These are phyloP conservation scores for Drosophila ironensis DNA, from an alignment of 1,140 invertebrate species.

Conservation along the genomic window DNA sequence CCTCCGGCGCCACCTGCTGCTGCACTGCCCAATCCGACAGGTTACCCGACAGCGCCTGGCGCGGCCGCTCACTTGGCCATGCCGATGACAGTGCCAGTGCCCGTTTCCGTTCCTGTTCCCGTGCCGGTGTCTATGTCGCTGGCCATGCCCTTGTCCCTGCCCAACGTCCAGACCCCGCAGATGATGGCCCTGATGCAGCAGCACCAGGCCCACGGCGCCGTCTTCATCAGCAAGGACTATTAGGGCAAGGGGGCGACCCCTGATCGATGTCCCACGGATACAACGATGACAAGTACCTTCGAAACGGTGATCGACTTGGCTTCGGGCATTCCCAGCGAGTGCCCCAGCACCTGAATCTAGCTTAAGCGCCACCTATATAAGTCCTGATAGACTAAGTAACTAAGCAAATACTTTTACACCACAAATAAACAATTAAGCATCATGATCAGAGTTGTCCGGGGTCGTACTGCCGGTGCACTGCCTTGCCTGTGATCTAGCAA, in stretches of 20 bases:
- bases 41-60: conserved; percentile 1
- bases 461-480: no score
- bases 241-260: no score
- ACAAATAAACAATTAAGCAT: conserved; percentile 27
- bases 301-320: not conserved
- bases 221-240: conserved; percentile 67
- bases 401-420: conserved; percentile 40
- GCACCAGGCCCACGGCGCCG: conserved; percentile 50
- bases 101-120: conserved; percentile 30
- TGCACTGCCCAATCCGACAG: not conserved
- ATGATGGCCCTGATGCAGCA: conserved; percentile 70
- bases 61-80: conserved; percentile 35
- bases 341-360: conserved; percentile 51
- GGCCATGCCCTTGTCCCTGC: conserved; percentile 47
- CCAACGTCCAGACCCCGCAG: conserved; percentile 54
- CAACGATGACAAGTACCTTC: no score
- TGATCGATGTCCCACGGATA: no score
- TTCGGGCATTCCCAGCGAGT: no score
- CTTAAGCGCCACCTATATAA: conserved; percentile 47
- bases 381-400: conserved; percentile 38
- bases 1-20: conserved; percentile 1
- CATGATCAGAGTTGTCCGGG: no score
- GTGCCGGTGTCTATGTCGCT: conserved; percentile 53
- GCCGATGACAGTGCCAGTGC: not conserved
- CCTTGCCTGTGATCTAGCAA: not conserved